Evolutionary conservation across 1,140 invertebrate genomes (phyloP), one percentile per base, ranked within the genome.

Genomic region (Pachypeltis micranthus): DNA sequence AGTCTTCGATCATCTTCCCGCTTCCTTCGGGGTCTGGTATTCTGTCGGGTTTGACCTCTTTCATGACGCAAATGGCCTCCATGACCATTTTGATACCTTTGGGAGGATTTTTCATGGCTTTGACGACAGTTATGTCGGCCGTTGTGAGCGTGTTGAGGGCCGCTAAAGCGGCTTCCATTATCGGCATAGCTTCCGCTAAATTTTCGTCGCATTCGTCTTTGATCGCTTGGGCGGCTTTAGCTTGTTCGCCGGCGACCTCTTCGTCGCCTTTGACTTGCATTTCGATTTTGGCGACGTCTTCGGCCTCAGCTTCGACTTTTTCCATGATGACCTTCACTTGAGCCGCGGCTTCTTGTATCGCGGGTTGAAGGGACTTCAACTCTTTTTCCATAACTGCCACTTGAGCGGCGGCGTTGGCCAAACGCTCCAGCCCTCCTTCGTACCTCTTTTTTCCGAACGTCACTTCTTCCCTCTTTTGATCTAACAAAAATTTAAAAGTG

Each of bases 31-130:
- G 84, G 75, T 91, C 87, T 7, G 85, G 84, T 47, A 91, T 78
- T 71, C 84, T 84, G 65, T 93, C 90, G 0, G 93, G 87, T 77
- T 93, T 93, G 1, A 92, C 77, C 69, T 85, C 84, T 83, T 92
- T 88, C 65, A 98, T 80, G 67, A 98, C 91, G 71, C 94, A 98
- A 65, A 98, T 84, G 59, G 91, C 91, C 77, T 98, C 95, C 89
- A 98, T 93, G 1, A 97, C 92, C 60, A 98, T 79, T 70, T 88
- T 90, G 2, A 99, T 90, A 62, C 88, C 90, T 70, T 86, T 84
- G 0, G 96, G 95, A 1, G 96, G 96, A 78, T 88, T 94, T 77
- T 96, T 96, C 94, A 98, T 98, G 0, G 93, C 87, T 78, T 96
- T 97, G 2, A 99, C 90, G 47, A 95, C 82, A 27, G 91, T 90